A percentile compares a stretch with the other conserved stretches of the same genome.
phyloP scores from a whole-genome alignment of 2,113 vertebrate genomes.

The Aegithalos caudatus region DNA sequence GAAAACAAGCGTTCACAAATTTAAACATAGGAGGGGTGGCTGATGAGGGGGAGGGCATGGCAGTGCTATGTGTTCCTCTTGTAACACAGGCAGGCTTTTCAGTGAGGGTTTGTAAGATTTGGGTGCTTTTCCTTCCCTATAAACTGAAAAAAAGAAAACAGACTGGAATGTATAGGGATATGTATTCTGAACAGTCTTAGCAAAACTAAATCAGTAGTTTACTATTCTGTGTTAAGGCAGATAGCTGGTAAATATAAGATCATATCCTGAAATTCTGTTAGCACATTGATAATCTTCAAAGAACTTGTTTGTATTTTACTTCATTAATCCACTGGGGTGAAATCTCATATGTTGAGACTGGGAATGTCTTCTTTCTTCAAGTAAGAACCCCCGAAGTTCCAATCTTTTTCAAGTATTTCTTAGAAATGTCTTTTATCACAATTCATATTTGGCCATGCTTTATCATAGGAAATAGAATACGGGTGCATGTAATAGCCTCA shows the following conservation, averaged over 20 bases:
- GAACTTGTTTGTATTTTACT: background rate
- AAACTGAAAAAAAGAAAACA: background rate
- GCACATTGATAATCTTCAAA: background rate
- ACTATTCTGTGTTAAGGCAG: background rate
- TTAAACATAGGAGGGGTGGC: background rate
- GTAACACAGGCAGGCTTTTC: background rate
- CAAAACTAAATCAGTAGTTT: background rate
- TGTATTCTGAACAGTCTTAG: background rate
- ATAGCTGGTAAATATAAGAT: background rate
- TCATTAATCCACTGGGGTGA: background rate
- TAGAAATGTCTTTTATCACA: slow-evolving; percentile 20
- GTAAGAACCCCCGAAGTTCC: background rate
- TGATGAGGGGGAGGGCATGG: background rate
- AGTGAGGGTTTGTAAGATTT: background rate
- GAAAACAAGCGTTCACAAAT: background rate
- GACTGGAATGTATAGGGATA: background rate
- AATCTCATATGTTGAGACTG: background rate
- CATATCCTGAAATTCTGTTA: background rate
- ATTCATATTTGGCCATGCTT: slow-evolving; percentile 19
- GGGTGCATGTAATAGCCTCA: slow-evolving; percentile 45
- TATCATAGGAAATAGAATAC: slow-evolving; percentile 59
- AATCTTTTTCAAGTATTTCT: background rate
- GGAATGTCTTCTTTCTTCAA: background rate
- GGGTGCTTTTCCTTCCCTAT: background rate
- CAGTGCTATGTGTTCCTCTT: background rate